phyloP scores from a whole-genome alignment of 2,888 invertebrate genomes.

The Hylaea fasciaria region DNA sequence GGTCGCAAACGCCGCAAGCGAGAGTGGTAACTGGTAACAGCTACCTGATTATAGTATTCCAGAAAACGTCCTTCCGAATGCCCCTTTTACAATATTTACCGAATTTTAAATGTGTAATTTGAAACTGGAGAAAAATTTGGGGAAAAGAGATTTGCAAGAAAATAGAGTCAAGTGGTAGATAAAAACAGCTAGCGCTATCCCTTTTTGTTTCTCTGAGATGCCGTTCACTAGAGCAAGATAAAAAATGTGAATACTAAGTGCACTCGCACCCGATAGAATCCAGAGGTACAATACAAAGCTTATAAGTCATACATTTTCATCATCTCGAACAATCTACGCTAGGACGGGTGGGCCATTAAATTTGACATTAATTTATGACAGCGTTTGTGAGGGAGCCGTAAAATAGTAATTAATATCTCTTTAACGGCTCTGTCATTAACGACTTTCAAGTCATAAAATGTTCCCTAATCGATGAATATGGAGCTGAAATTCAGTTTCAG shows the following conservation, averaged over 20 bases:
- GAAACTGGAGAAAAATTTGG: not conserved
- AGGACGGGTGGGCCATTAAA: conserved; percentile 35
- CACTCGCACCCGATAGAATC: no score
- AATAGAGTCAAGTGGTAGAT: no score
- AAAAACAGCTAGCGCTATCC: no score
- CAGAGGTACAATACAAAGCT: no score
- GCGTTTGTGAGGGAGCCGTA: conserved; percentile 47
- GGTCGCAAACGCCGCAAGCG: conserved; percentile 25
- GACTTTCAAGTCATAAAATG: conserved; percentile 49
- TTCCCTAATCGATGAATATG: conserved; percentile 38
- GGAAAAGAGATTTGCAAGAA: not conserved
- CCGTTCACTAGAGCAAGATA: no score
- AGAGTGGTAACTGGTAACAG: conserved; percentile 31
- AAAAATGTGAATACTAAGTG: no score
- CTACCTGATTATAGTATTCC: conserved; percentile 38
- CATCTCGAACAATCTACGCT: conserved; percentile 26
- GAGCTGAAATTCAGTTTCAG: conserved; percentile 35
- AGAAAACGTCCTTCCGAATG: conserved; percentile 24
- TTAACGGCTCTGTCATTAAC: conserved; percentile 52
- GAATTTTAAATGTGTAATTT: conserved; percentile 9
- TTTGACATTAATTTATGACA: conserved; percentile 44
- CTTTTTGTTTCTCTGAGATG: no score
- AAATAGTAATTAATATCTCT: conserved; percentile 53
- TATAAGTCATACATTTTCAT: conserved; percentile 21
- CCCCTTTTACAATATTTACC: conserved; percentile 15